Base-by-base conservation (phyloP, 1,140 invertebrate species). In the Atta colombica region DNA sequence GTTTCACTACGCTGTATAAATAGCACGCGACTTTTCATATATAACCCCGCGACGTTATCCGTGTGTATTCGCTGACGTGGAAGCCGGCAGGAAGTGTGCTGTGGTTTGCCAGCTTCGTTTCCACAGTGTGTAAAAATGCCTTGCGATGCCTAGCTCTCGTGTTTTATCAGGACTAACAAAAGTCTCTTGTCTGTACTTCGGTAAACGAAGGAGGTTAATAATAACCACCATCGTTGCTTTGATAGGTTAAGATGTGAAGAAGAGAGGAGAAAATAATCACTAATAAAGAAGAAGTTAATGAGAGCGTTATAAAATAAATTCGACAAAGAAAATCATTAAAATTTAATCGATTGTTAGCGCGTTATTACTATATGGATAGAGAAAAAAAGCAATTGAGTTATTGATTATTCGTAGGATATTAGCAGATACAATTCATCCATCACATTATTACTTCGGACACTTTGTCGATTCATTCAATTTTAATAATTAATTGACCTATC, bases 61-160 rank as follows among this genome's bases (percentile, higher is more conserved):
- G 31, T 85, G 82, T 35, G 53, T 55, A 51, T 65, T n/a, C 69
- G 72, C 80, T 84, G 80, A 84, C 80, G 80, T 84, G 80, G 80
- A 84, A 84, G 49, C 39, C 60, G 69, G 31, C 69, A 49, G 80
- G 49, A 74, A 84, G 72, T 75, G 55, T 61, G 25, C 14, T 55
- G 31, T 14, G 2, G 55, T 51, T 45, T 25, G 68, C 55, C 14
- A 45, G 55, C 53, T 72, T 25, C 28, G 39, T 74, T 25, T 61
- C 12, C 35, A 21, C 21, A 8, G 14, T 69, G 25, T 16, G 25
- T 16, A 51, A 51, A 16, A 51, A 51, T 51, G 49, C 4, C 49
- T 51, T 8, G 49, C 49, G 12, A 5, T 51, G 12, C 49, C 49
- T 16, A 16, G 14, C 12, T 51, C 14, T 51, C 14, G 49, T 51